Conservation (phyloP, 2,888 invertebrate genomes). For the Thera obeliscata region DNA sequence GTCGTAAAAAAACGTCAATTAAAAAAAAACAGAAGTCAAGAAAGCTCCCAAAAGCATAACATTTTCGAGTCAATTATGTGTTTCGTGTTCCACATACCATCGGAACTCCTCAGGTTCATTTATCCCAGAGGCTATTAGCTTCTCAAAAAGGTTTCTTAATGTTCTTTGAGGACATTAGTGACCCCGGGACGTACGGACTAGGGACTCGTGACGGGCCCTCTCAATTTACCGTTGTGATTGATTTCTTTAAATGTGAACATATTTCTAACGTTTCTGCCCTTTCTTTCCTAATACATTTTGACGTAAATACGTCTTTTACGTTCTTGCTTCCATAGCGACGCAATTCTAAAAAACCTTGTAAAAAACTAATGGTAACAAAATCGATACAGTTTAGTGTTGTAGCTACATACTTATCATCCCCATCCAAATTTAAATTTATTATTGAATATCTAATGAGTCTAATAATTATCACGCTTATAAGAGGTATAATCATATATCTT, state of each 20-base stretch:
- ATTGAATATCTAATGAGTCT: too few relatives aligned
- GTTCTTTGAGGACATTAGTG: conserved; percentile 70
- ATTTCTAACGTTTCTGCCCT: background rate
- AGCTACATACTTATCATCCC: too few relatives aligned
- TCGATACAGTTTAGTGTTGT: too few relatives aligned
- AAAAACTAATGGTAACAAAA: too few relatives aligned
- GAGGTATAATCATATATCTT: too few relatives aligned
- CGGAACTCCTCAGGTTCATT: conserved; percentile 17
- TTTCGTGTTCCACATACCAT: conserved; percentile 21
- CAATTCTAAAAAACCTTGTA: too few relatives aligned
- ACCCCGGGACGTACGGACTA: conserved; percentile 66
- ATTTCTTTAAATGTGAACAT: conserved; percentile 36
- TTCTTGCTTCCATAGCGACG: too few relatives aligned
- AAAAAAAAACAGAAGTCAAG: background rate
- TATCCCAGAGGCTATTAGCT: conserved; percentile 62
- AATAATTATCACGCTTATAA: too few relatives aligned
- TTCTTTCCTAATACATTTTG: too few relatives aligned
- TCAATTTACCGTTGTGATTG: conserved; percentile 54
- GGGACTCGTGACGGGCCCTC: conserved; percentile 53
- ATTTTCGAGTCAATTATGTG: conserved; percentile 6
- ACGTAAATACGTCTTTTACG: too few relatives aligned
- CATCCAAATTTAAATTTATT: too few relatives aligned
- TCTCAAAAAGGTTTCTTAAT: conserved; percentile 69
- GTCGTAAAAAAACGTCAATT: too few relatives aligned
- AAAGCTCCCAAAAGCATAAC: conserved; percentile 10